These are phyloP conservation scores for Poeciliopsis paucimaculata DNA, from an alignment of 2,797 vertebrate genomes.

Conservation along the genomic window DNA sequence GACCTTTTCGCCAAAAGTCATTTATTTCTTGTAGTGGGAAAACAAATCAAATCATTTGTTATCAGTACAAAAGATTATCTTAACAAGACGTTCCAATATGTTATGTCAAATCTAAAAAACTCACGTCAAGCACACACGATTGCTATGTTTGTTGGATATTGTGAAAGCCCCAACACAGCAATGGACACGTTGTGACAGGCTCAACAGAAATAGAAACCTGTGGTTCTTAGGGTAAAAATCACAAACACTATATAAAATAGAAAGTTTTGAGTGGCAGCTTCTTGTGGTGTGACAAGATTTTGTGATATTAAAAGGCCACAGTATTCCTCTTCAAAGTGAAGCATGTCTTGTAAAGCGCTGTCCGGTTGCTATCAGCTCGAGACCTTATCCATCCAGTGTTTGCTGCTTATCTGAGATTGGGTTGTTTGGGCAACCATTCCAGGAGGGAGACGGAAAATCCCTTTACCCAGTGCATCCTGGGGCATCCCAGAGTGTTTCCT, in stretches of 20 bases:
- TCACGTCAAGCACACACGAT: not conserved
- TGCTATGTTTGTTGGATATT: not conserved
- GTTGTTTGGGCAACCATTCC: not conserved
- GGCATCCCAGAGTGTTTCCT: not conserved
- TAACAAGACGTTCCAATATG: not conserved
- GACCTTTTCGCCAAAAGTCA: not conserved
- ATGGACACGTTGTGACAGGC: not conserved
- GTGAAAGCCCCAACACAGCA: not conserved
- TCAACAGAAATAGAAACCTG: not conserved
- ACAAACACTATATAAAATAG: not conserved
- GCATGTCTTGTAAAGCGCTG: not conserved
- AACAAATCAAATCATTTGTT: not conserved
- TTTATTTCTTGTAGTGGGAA: not conserved
- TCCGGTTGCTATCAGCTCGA: not conserved
- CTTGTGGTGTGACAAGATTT: slow-evolving; percentile 5
- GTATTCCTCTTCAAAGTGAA: not conserved
- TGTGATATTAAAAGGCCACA: not conserved
- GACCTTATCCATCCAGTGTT: not conserved
- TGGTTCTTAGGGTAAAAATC: not conserved
- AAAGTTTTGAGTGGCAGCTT: not conserved
- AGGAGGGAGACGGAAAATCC: not conserved
- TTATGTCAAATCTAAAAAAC: not conserved
- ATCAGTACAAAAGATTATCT: no score
- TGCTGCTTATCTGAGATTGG: not conserved
- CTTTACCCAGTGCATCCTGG: not conserved